Conservation (phyloP, 2,113 vertebrate genomes). For the Dromaius novaehollandiae region DNA sequence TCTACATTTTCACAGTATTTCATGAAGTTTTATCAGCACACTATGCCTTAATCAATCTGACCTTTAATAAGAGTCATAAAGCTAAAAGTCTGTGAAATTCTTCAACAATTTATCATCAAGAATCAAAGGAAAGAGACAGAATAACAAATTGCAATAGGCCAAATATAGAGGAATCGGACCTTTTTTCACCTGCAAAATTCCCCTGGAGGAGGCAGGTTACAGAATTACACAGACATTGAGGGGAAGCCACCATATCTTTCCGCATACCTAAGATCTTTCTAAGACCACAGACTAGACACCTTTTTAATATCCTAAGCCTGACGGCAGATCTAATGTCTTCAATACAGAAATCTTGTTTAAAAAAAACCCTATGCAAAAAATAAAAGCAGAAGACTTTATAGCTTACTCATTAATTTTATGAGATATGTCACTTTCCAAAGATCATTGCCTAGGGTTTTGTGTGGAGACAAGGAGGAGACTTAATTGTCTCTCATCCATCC, state of each 20-base stretch:
- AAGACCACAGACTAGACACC: neutral
- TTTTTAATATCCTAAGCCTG: neutral
- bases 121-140: neutral
- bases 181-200: conserved; percentile 18
- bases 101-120: neutral
- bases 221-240: neutral
- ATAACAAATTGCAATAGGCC: neutral
- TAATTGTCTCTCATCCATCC: neutral
- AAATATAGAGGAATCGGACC: neutral
- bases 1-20: neutral
- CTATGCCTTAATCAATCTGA: neutral
- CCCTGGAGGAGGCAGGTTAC: neutral
- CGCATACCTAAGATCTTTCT: neutral
- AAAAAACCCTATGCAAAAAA: neutral
- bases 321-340: neutral
- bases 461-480: neutral
- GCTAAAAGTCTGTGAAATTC: neutral
- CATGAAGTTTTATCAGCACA: neutral
- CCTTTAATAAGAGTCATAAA: neutral
- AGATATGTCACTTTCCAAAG: neutral
- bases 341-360: neutral
- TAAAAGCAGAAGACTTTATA: neutral
- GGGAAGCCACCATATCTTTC: neutral
- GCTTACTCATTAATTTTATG: neutral
- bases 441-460: neutral